Evolutionary conservation across 1,140 invertebrate genomes (phyloP).

Genomic region (Pseudomyrmex dendroicus): DNA sequence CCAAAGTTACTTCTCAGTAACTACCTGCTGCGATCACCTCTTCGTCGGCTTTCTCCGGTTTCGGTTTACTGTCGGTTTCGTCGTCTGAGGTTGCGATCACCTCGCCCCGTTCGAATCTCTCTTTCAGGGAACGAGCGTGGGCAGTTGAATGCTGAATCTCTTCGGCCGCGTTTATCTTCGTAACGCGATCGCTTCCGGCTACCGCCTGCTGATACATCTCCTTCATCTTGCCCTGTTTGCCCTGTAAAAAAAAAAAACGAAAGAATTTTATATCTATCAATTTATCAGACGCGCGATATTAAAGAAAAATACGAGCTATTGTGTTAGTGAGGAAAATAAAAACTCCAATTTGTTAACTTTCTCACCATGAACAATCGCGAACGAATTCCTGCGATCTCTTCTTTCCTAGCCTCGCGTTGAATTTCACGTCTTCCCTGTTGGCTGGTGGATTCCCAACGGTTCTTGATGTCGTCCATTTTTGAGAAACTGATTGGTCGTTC

Average conservation of each 20-base stretch:
- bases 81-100: conserved; percentile 86
- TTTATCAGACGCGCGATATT: not conserved
- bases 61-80: conserved; percentile 84
- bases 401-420: conserved; percentile 92
- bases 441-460: conserved; percentile 90
- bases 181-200: conserved; percentile 89
- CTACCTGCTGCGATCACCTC: conserved; percentile 93
- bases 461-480: conserved; percentile 94
- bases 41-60: conserved; percentile 89
- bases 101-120: conserved; percentile 94
- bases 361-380: conserved; percentile 92
- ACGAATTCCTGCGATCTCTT: conserved; percentile 94
- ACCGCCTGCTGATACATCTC: conserved; percentile 96
- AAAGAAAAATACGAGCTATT: not conserved
- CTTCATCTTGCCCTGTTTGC: conserved; percentile 95
- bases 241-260: conserved; percentile 84
- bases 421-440: conserved; percentile 88
- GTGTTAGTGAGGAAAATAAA: not conserved
- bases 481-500: conserved; percentile 92
- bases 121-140: conserved; percentile 90
- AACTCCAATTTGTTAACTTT: not conserved
- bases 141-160: conserved; percentile 88
- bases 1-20: conserved; percentile 12
- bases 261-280: conserved; percentile 18
- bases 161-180: conserved; percentile 87